Evolutionary conservation across 2,888 invertebrate genomes (phyloP), one percentile per base, ranked within the genome.

Genomic region (Nephrotoma guestfalica): DNA sequence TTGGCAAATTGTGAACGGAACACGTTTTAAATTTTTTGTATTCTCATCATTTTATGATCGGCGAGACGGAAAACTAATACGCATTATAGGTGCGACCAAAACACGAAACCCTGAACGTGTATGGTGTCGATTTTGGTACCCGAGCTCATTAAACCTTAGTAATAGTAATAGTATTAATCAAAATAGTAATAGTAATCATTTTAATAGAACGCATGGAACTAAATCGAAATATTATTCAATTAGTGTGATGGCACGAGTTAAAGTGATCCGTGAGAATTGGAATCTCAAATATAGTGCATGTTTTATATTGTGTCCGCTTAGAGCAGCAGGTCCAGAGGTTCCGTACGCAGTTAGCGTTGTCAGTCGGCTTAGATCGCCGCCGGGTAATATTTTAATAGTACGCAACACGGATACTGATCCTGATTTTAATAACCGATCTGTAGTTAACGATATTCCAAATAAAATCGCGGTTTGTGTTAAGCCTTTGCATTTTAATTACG

Each of bases 201-300:
- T 41, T 15, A 84, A 84, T 84, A 84, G 84, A 15, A 87, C 87
- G 83, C 43, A 88, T 87, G 43, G 83, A 7, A 88, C 83, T 86
- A 87, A 87, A 87, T 88, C 89, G 87, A 90, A 90, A 87, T 91
- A 90, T 87, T 92, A 93, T 85, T 94, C 96, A 7, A 92, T 94
- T 88, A 95, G 95, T 0, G 94, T 96, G 51, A 94, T 94, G 89
- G 96, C 96, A 13, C 94, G 94, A 92, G 94, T 96, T 87, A 96
- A 96, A 93, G 94, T 95, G 90, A 97, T 98, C 87, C 93, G 97
- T 40, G 98, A 98, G 90, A 97, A 98, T 90, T 98, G 98, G 98
- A 97, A 97, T 90, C 92, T 98, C 41, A 96, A 97, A 90, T 98
- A 97, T 92, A 97, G 97, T 90, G 98, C 98, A 7, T 96, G 96